phyloP scores from a whole-genome alignment of 1,140 invertebrate genomes.

The Listronotus bonariensis region DNA sequence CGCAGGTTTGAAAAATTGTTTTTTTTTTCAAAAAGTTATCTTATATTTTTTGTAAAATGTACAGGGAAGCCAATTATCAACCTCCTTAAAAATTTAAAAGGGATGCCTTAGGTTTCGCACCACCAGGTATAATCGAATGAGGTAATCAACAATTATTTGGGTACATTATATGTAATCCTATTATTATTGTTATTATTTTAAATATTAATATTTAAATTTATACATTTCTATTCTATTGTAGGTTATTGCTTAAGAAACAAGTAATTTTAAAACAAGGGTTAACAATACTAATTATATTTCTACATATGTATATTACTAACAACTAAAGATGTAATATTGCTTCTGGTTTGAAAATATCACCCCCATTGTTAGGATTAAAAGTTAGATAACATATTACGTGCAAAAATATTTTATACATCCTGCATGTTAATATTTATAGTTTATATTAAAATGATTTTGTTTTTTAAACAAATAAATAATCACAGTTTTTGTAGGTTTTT shows the following conservation, averaged over 20 bases:
- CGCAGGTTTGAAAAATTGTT: too few species aligned
- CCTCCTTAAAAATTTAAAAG: too few species aligned
- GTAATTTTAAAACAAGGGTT: too few species aligned
- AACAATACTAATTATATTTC: constrained; percentile 15
- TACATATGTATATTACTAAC: constrained; percentile 15
- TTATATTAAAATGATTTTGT: constrained; percentile 20
- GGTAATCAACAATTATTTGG: constrained; percentile 7
- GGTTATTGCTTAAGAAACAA: constrained; percentile 48
- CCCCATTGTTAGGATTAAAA: constrained; percentile 46
- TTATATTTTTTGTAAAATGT: too few species aligned
- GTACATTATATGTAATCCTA: not conserved
- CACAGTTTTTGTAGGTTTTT: constrained; percentile 25
- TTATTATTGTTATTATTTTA: constrained; percentile 22
- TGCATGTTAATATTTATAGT: constrained; percentile 20
- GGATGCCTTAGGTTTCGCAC: too few species aligned
- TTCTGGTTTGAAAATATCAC: constrained; percentile 53
- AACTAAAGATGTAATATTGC: constrained; percentile 48
- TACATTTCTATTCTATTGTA: constrained; percentile 38
- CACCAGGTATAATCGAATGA: not conserved
- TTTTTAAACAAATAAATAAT: constrained; percentile 30
- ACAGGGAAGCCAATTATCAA: too few species aligned
- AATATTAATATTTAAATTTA: constrained; percentile 23
- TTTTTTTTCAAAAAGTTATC: too few species aligned
- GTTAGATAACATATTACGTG: constrained; percentile 23
- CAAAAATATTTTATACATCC: constrained; percentile 34